Evolutionary conservation across 2,113 vertebrate genomes (phyloP).

Genomic region (Antechinus flavipes): DNA sequence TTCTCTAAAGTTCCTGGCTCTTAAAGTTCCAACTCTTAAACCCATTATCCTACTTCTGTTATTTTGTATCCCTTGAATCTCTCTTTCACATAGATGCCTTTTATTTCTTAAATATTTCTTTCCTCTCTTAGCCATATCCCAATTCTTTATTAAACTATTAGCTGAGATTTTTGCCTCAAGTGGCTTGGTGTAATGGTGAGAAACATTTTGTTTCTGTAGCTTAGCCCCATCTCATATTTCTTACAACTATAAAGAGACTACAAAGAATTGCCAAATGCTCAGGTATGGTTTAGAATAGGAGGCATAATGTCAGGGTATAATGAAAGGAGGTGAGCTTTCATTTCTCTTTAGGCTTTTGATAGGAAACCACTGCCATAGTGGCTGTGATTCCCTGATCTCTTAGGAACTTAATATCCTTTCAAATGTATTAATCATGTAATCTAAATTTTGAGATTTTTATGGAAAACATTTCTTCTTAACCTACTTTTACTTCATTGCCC

Average conservation of each 20-base stretch:
- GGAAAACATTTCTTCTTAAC: background rate
- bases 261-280: background rate
- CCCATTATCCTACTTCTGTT: background rate
- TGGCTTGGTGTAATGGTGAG: no score
- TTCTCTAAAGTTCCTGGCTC: background rate
- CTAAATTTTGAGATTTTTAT: background rate
- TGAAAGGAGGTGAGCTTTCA: background rate
- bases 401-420: background rate
- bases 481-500: fast-evolving
- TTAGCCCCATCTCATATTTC: background rate
- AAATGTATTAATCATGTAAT: background rate
- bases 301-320: background rate
- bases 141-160: background rate
- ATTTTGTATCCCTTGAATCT: background rate
- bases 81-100: background rate
- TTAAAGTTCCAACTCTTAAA: background rate
- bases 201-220: background rate
- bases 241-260: background rate
- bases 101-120: background rate
- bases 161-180: background rate
- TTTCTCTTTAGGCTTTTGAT: background rate
- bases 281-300: background rate
- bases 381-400: background rate
- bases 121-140: background rate
- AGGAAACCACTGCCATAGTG: background rate